Evolutionary conservation across 2,888 invertebrate genomes (phyloP).

Genomic region (Apodemia hepburni): DNA sequence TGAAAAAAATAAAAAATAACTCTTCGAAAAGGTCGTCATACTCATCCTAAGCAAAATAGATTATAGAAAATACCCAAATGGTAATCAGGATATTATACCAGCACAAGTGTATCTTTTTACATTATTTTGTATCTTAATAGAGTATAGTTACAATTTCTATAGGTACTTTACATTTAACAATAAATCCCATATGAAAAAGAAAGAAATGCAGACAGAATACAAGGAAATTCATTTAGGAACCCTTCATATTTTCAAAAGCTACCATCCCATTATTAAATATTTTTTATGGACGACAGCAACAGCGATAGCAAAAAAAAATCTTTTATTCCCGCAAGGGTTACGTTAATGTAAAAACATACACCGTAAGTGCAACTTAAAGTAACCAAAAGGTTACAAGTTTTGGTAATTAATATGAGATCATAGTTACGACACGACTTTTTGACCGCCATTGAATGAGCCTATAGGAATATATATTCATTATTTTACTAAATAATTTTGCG

Average conservation of each 20-base stretch:
- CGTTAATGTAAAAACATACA: conserved; percentile 13
- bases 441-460: background rate
- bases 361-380: background rate
- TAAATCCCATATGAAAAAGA: background rate
- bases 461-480: too few species aligned
- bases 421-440: conserved; percentile 38
- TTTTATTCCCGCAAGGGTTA: background rate
- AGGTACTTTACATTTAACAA: background rate
- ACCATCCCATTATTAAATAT: too few species aligned
- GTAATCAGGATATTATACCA: background rate
- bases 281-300: too few species aligned
- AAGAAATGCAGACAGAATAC: background rate
- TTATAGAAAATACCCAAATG: conserved; percentile 6
- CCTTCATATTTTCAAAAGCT: too few species aligned
- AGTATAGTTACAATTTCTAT: background rate
- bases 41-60: background rate
- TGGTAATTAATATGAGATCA: conserved; percentile 69
- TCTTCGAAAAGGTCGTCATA: too few species aligned
- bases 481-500: too few species aligned
- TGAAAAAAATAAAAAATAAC: too few species aligned
- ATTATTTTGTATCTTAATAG: background rate
- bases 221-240: too few species aligned
- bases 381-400: conserved; percentile 38
- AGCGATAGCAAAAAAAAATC: background rate
- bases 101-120: conserved; percentile 3